These are phyloP conservation scores for Lithophane leautieri DNA, from an alignment of 2,888 invertebrate species.

Conservation along the genomic window DNA sequence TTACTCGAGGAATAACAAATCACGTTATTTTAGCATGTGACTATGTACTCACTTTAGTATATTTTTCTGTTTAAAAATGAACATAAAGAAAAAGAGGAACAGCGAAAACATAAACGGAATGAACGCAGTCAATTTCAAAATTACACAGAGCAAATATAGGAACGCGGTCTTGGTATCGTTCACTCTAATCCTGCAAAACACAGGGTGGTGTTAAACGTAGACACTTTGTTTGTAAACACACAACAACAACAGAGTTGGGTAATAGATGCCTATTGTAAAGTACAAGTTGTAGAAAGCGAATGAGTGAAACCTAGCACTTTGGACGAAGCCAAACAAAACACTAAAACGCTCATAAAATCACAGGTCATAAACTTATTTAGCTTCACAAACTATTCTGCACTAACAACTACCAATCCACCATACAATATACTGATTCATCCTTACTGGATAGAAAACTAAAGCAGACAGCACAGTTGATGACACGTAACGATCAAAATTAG, in stretches of 20 bases:
- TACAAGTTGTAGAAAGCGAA: slow-evolving; percentile 39
- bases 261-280: slow-evolving; percentile 4
- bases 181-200: neutral
- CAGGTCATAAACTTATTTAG: slow-evolving; percentile 23
- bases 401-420: neutral
- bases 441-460: slow-evolving; percentile 8
- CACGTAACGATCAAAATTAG: slow-evolving; percentile 19
- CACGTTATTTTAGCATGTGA: slow-evolving; percentile 3
- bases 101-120: neutral
- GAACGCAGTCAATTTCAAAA: neutral
- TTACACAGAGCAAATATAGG: neutral
- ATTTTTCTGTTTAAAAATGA: neutral
- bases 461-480: neutral
- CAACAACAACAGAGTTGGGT: slow-evolving; percentile 11
- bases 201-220: neutral
- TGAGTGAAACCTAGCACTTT: slow-evolving; percentile 18
- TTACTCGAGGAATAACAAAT: slow-evolving; percentile 20
- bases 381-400: slow-evolving; percentile 7
- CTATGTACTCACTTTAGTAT: no score
- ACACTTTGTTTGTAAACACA: neutral
- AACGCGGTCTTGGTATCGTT: neutral
- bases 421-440: neutral
- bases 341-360: slow-evolving; percentile 38
- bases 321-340: slow-evolving; percentile 26
- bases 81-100: neutral